Base-by-base conservation (phyloP, 2,113 vertebrate genomes). In the Buteo buteo region DNA sequence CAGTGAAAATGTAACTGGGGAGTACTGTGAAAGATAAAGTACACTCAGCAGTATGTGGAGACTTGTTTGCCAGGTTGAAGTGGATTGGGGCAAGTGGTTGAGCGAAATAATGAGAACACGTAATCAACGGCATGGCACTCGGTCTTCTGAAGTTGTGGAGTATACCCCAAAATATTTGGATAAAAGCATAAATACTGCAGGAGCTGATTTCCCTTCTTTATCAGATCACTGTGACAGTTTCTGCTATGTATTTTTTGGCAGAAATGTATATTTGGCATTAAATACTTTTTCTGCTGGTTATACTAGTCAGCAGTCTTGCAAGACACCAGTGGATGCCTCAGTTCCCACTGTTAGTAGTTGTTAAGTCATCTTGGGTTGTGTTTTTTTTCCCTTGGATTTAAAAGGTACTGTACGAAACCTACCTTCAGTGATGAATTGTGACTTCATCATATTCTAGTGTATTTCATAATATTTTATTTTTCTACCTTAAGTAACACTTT, bases 31-130 rank as follows among this genome's bases (percentile, higher is more conserved):
- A 24, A 14, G 22, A 7, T 50, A 3, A 77, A 85, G 34, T 1
- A 0, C 8, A 0, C 10, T 19, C 24, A 28, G 49, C 19, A 4
- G 0, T 11, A 2, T 1, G 8, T 4, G 62, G 45, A 11, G 67
- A 3, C 16, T 73, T 66, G 62, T 70, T 93, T 70, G 29, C 67
- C 18, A 3, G 21, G 34, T 16, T 9, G 11, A 58, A 82, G 70
- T 29, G 52, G 34, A 3, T 11, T 36, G 44, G 47, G 57, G 65
- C 36, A 25, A 44, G 38, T 5, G 36, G 14, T 10, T 58, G 36
- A 6, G 25, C 32, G 34, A 14, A 74, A 22, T 31, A 1, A 0
- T 26, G 3, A 55, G 7, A n/a, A 5, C 2, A 0, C 6, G 8
- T 38, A 10, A 24, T 49, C 50, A 36, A 3, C 13, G 19, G 44